Percentiles rank a stretch among this genome's conserved stretches.
phyloP scores from a whole-genome alignment of 2,888 invertebrate species.

The Phortica magna region DNA sequence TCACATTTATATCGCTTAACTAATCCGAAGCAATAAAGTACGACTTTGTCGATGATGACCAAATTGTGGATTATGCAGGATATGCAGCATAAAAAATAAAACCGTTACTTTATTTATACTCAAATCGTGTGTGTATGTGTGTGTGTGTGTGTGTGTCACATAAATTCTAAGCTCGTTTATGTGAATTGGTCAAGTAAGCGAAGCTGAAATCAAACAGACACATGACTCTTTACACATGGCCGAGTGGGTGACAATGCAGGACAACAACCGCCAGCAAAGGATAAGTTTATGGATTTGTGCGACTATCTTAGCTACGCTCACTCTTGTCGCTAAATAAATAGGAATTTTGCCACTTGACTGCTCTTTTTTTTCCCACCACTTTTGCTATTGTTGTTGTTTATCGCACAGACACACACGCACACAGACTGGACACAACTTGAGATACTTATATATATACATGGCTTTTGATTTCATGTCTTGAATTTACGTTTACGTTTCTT shows the following conservation, averaged over 20 bases:
- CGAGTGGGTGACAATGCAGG: neutral
- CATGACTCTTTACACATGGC: neutral
- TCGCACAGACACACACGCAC: slow-evolving; percentile 50
- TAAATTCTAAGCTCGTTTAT: slow-evolving; percentile 29
- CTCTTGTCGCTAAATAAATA: slow-evolving; percentile 58
- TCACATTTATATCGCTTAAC: slow-evolving; percentile 38
- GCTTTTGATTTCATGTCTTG: slow-evolving; percentile 45
- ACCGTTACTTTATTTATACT: slow-evolving; percentile 49
- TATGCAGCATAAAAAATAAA: neutral
- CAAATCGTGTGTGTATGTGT: slow-evolving; percentile 49
- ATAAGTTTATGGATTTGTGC: slow-evolving; percentile 12
- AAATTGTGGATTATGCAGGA: slow-evolving; percentile 34
- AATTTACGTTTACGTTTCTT: slow-evolving; percentile 61
- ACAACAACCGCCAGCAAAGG: slow-evolving; percentile 37
- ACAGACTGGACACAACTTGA: slow-evolving; percentile 54
- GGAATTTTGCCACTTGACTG: slow-evolving; percentile 66
- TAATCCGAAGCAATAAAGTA: slow-evolving; percentile 68
- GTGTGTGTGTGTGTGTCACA: slow-evolving; percentile 24
- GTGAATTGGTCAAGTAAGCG: slow-evolving; percentile 23
- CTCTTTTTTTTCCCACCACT: slow-evolving; percentile 35
- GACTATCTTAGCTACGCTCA: slow-evolving; percentile 44
- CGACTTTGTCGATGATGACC: slow-evolving; percentile 54
- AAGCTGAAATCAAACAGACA: neutral
- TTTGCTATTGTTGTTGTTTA: slow-evolving; percentile 66
- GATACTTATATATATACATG: slow-evolving; percentile 8